Base-by-base conservation (phyloP, 2,797 vertebrate species). In the Sarcoramphus papa region DNA sequence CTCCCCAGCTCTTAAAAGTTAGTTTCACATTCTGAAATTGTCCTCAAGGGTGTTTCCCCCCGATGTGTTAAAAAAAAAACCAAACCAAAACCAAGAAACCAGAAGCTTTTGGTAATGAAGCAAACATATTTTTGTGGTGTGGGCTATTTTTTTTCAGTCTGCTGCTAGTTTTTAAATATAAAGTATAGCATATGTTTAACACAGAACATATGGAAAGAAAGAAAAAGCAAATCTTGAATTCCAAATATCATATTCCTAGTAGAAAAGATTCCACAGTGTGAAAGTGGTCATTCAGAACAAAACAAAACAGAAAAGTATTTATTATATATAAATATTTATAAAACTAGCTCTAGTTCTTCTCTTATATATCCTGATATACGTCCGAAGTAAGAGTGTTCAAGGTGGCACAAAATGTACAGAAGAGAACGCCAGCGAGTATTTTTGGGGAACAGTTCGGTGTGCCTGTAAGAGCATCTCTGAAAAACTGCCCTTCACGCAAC, bases 121-220 rank as follows among this genome's bases (percentile, higher is more conserved):
- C 95, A 98, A 97, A 98, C 96, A 97, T 97, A 98, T 98, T 98
- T 98, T 95, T 95, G 93, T 96, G 83, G 92, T 94, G 75, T 88
- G 83, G 95, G 88, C 92, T 96, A 16, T 95, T 97, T 96, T 87
- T 96, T 96, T 96, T 90, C 86, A 70, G 85, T 97, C 92, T 93
- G 92, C 92, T 96, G 96, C 90, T 97, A 93, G 95, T 94, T 98
- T 96, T 98, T 97, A 97, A 98, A 98, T 98, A 97, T 88, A 97
- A 95, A 97, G 85, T 62, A 84, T 90, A 97, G 97, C 98, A 98
- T 98, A 98, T 97, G 95, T 93, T 98, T 97, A 97, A 95, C 97
- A 95, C 48, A 83, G 93, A 98, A 92, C 97, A 98, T 98, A 98
- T 96, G 97, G 97, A 97, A 97, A 92, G 93, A 94, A 96, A 87